Evolutionary conservation across 1,140 invertebrate genomes (phyloP).

Genomic region (Pogonomyrmex barbatus): DNA sequence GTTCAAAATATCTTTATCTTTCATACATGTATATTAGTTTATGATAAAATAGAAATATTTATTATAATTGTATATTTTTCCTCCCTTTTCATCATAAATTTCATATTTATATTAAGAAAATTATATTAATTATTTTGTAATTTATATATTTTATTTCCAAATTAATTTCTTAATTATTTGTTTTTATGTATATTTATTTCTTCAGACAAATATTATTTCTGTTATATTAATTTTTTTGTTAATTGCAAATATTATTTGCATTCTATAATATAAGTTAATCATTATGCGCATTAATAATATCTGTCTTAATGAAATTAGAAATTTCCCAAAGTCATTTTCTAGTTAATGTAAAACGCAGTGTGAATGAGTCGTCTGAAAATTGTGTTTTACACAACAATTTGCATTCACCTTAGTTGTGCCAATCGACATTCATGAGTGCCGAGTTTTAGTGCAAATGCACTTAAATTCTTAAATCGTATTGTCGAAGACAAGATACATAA

Average conservation of each 20-base stretch:
- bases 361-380: conserved; percentile 46
- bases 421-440: conserved; percentile 55
- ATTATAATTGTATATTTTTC: neutral
- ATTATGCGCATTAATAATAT: conserved; percentile 26
- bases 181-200: neutral
- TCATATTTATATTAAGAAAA: neutral
- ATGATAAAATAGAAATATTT: conserved; percentile 1
- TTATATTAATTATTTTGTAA: neutral
- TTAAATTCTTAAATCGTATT: conserved; percentile 66
- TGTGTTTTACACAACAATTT: conserved; percentile 62
- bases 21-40: neutral
- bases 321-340: conserved; percentile 7
- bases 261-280: neutral
- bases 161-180: neutral
- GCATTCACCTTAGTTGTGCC: conserved; percentile 48
- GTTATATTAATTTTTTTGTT: neutral
- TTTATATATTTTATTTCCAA: neutral
- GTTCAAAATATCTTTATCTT: neutral
- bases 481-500: conserved; percentile 36
- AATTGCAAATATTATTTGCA: conserved; percentile 28
- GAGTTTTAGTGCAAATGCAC: conserved; percentile 42
- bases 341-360: conserved; percentile 36
- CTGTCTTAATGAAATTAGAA: conserved; percentile 1
- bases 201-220: conserved; percentile 12
- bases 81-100: neutral